phyloP scores from a whole-genome alignment of 1,140 invertebrate species.

The Asbolus verrucosus region DNA sequence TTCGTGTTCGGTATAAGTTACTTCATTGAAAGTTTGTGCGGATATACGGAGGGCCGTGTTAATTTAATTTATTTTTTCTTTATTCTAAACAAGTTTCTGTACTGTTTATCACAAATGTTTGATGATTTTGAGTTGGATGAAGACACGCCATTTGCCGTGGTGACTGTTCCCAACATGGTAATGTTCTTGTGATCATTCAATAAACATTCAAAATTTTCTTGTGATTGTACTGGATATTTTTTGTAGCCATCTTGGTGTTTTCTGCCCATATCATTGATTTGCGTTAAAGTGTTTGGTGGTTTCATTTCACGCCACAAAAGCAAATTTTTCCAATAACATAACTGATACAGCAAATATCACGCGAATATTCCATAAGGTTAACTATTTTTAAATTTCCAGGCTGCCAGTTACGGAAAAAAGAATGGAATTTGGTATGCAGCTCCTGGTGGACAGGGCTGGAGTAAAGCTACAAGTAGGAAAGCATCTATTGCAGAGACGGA shows the following conservation, averaged over 20 bases:
- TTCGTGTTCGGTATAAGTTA: conserved; percentile 28
- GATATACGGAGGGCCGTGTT: neutral
- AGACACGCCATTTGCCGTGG: conserved; percentile 61
- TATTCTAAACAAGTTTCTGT: conserved; percentile 2
- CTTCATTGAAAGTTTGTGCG: neutral
- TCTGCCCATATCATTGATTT: no score
- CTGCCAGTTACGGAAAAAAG: conserved; percentile 88
- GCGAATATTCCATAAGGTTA: neutral
- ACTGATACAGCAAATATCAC: neutral
- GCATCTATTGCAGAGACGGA: conserved; percentile 80
- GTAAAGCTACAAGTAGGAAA: conserved; percentile 75
- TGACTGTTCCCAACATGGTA: conserved; percentile 61
- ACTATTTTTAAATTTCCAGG: conserved; percentile 66
- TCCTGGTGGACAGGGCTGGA: conserved; percentile 70
- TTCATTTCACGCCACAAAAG: neutral
- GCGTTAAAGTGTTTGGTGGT: no score
- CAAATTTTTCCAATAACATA: neutral
- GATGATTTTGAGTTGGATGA: conserved; percentile 59
- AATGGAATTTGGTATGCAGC: conserved; percentile 87
- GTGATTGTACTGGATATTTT: no score
- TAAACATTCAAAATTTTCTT: no score
- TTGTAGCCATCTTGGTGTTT: no score
- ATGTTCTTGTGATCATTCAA: no score
- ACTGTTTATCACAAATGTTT: conserved; percentile 54
- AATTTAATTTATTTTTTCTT: conserved; percentile 31